Evolutionary conservation across 2,797 vertebrate genomes (phyloP), one percentile per base, ranked within the genome.

Genomic region (Bovichtus variegatus): DNA sequence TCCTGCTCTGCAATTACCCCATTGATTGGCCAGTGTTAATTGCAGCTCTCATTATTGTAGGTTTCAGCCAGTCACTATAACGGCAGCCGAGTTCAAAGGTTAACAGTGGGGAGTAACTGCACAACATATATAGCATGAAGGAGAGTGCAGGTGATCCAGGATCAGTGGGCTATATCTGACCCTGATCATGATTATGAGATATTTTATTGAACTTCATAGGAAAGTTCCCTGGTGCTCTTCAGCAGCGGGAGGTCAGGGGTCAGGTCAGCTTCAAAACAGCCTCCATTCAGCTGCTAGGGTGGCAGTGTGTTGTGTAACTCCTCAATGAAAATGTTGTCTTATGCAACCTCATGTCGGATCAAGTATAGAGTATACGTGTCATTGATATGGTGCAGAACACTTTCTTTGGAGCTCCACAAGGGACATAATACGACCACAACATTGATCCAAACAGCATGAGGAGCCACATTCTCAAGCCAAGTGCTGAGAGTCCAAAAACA

Each of bases 21-120:
- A 95, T 92, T 94, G 93, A 95, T 94, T 94, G 92, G 87, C 74
- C 85, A 25, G 71, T 71, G 71, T 90, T 94, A 94, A 95, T 91
- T 94, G 91, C 88, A 88, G 82, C 84, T 80, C 89, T 93, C 86
- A 87, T 95, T 94, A 93, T 89, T 88, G 80, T 54, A 59, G 85
- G 86, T 86, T 93, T 88, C 84, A 90, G 81, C 69, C 80, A 64
- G 80, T 87, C 71, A 15, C 83, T 63, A 78, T 80, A 57, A 34
- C 63, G 65, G 78, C 81, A 86, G 78, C 84, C 80, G 63, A 78
- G 84, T 73, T 76, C 84, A 82, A 71, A 74, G 58, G 63, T 61
- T 82, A 87, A 82, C 64, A 51, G 44, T 31, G 65, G 74, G 69
- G n/a, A 71, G 64, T 21, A 61, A n/a, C 16, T 75, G 46, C 34